Evolutionary conservation across 2,888 invertebrate species (phyloP).

Genomic region (Agonopterix arenella): DNA sequence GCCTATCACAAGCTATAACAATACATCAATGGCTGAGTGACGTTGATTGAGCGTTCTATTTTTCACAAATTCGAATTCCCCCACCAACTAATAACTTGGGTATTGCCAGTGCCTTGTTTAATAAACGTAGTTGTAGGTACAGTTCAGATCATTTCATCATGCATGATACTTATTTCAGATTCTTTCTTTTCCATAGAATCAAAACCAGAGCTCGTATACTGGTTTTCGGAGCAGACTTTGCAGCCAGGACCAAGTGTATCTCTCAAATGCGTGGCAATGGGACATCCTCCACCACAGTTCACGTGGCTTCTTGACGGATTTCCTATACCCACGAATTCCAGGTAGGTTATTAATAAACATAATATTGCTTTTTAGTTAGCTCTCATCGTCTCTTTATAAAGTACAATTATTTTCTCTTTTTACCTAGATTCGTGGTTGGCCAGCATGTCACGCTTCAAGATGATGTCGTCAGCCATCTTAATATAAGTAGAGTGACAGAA

Average conservation of each 20-base stretch:
- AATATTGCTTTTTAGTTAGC: too few relatives aligned
- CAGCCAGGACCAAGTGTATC: constrained; percentile 95
- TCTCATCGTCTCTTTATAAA: background rate
- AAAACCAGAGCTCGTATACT: constrained; percentile 91
- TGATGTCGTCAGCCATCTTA: constrained; percentile 94
- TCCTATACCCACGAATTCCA: constrained; percentile 85
- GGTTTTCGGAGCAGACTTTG: constrained; percentile 94
- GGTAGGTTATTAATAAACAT: constrained; percentile 47
- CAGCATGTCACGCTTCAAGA: constrained; percentile 95
- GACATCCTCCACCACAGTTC: constrained; percentile 95
- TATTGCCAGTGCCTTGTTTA: too few relatives aligned
- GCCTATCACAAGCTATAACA: too few relatives aligned
- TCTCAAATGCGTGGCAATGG: constrained; percentile 95
- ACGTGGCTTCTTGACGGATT: constrained; percentile 94
- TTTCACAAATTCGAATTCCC: too few relatives aligned
- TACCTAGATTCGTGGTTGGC: constrained; percentile 87
- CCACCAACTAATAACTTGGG: too few relatives aligned
- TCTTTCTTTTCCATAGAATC: constrained; percentile 77
- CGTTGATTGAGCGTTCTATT: too few relatives aligned
- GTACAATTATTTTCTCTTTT: background rate
- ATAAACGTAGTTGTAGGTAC: background rate
- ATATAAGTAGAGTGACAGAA: constrained; percentile 90
- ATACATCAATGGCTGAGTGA: too few relatives aligned
- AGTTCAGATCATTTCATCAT: background rate
- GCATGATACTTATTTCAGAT: too few relatives aligned